Base-by-base conservation (phyloP, 2,888 invertebrate genomes). In the Scaeva pyrastri region DNA sequence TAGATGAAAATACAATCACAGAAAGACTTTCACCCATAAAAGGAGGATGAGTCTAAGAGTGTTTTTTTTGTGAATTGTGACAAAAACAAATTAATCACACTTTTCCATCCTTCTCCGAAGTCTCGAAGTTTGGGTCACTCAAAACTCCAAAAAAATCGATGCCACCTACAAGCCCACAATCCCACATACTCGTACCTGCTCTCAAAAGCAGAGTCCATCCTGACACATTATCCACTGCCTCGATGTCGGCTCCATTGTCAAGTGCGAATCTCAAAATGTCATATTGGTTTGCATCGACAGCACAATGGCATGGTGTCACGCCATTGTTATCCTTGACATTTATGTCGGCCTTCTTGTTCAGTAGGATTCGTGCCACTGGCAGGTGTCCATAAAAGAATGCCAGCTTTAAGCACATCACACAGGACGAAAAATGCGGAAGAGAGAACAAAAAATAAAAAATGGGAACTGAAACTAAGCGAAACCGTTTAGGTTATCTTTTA, bases 171-270 rank as follows among this genome's bases (percentile, higher is more conserved):
- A 2, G 31, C 31, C 31, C n/a, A n/a, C n/a, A n/a, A 36, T 31
- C 43, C 7, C 26, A 73, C 88, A 73, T 79, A 92, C 92, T 91
- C 88, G 72, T 79, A 92, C 92, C 91, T 73, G 92, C 92, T 41
- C 92, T 90, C 90, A 91, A 89, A 74, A 92, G 87, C 50, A 92
- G 85, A 14, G 92, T 92, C 91, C 92, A 92, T 26, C 91, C 91
- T 73, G 90, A 90, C 78, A 89, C 87, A 88, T 92, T 92, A 88
- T 92, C 92, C 75, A 88, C 89, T 7, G 90, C 90, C 86, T 92
- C 92, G 60, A 89, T 64, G 88, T 92, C 91, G 77, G 90, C 91
- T 6, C 90, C 90, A 80, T 91, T 91, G 76, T 92, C 91, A 26
- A 92, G 88, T 19, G 91, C 92, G 84, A 92, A 92, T 88, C 90